Evolutionary conservation across 2,113 vertebrate genomes (phyloP).

Genomic region (Penelope pileata): DNA sequence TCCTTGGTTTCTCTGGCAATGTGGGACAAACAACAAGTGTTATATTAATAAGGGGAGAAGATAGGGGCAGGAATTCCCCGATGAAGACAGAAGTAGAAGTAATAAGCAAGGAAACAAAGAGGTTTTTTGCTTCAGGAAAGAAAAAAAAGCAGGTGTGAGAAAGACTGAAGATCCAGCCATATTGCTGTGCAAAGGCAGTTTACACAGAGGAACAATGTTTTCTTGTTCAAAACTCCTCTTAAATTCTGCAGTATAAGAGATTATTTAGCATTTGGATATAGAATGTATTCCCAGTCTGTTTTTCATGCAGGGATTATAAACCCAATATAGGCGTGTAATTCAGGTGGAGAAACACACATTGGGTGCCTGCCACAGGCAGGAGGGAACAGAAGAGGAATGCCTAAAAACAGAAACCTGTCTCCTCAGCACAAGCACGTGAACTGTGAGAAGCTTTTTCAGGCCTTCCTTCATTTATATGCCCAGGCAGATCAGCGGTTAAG

Average conservation of each 20-base stretch:
- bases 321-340: neutral
- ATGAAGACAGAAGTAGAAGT: neutral
- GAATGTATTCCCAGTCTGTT: neutral
- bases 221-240: neutral
- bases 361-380: neutral
- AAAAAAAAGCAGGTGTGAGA: neutral
- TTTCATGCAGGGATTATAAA: neutral
- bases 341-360: neutral
- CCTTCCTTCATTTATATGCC: neutral
- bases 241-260: neutral
- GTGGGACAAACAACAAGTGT: neutral
- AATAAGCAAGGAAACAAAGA: neutral
- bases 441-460: neutral
- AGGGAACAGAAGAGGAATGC: neutral
- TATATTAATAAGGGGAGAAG: neutral
- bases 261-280: neutral
- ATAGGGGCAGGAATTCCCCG: neutral
- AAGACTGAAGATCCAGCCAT: neutral
- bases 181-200: neutral
- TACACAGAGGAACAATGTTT: rapidly evolving
- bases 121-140: neutral
- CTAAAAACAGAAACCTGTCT: neutral
- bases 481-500: neutral
- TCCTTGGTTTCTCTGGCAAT: neutral
- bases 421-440: neutral